Base-by-base conservation (phyloP, 2,888 invertebrate genomes). In the Lasioglossum malachurum region DNA sequence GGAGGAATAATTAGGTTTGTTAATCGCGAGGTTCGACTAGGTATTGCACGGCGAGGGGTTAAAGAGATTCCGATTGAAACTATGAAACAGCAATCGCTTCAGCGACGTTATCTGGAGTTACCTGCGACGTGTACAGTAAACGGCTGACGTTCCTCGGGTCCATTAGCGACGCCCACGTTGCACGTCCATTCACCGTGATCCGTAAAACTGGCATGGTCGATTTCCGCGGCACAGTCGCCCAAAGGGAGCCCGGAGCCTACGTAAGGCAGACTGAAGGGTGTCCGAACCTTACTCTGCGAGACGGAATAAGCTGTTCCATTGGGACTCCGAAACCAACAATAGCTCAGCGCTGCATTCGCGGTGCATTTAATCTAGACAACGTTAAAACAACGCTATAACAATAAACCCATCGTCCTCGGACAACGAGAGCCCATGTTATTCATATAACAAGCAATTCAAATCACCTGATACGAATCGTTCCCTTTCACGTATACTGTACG, bases 251-350 rank as follows among this genome's bases (percentile, higher is more conserved):
- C 93, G 27, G 89, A 84, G 44, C 94, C 94, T 14, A 85, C 80
- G 84, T 94, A 95, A 23, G 69, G 53, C 1, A 87, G 49, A 92
- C 81, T 53, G 27, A 14, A 57, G 12, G 79, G 16, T 35, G 75
- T 73, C 35, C 31, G 64, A 16, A 8, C 23, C 4, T 78, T 49
- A n/a, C 74, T 49, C 73, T 79, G 75, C 35, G 86, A 83, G 23
- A 93, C 91, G 44, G 83, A 85, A 83, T 94, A 93, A 44, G 77
- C 78, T 41, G 92, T 93, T 53, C 94, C 94, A 79, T 93, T 93
- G 23, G 94, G 94, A 88, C 93, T 94, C 75, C 88, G 89, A 41
- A 95, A 76, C 93, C 94, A 94, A 87, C 94, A 95, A 82, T 94
- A 94, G 49, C 88, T 89, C 83, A 94, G 83, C 41, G 82, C 77